These are phyloP conservation scores for Lithophane ornitopus DNA, from an alignment of 2,888 invertebrate species.

Conservation along the genomic window DNA sequence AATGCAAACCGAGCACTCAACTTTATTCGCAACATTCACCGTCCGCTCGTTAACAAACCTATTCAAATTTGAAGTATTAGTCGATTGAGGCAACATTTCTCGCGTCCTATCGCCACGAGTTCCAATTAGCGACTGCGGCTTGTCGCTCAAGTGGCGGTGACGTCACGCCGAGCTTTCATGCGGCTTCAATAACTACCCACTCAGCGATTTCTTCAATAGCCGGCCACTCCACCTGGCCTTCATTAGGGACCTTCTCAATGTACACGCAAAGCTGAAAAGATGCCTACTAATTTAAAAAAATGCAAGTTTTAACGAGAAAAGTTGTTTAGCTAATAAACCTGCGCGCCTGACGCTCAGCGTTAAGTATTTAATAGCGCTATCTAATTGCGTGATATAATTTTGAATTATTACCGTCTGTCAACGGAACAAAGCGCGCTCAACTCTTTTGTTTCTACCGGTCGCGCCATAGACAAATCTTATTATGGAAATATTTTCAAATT, in stretches of 20 bases:
- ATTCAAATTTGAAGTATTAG: slow-evolving; percentile 89
- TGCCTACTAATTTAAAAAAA: slow-evolving; percentile 84
- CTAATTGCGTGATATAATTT: slow-evolving; percentile 85
- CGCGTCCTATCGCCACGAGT: slow-evolving; percentile 88
- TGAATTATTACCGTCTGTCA: slow-evolving; percentile 86
- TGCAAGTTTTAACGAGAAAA: slow-evolving; percentile 86
- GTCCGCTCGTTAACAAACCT: slow-evolving; percentile 89
- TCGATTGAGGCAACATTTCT: slow-evolving; percentile 89
- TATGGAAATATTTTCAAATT: slow-evolving; percentile 91
- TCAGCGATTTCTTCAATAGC: slow-evolving; percentile 88
- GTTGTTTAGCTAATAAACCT: slow-evolving; percentile 86
- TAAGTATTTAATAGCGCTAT: slow-evolving; percentile 72
- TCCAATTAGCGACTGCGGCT: slow-evolving; percentile 90
- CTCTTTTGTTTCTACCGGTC: slow-evolving; percentile 87
- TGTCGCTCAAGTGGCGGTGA: slow-evolving; percentile 88
- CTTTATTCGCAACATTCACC: slow-evolving; percentile 85
- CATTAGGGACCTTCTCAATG: slow-evolving; percentile 87
- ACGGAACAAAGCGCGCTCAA: slow-evolving; percentile 82
- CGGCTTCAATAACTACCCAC: slow-evolving; percentile 90
- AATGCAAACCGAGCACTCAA: slow-evolving; percentile 78
- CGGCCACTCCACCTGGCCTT: slow-evolving; percentile 89
- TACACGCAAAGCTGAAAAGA: slow-evolving; percentile 84
- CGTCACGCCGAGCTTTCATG: slow-evolving; percentile 89
- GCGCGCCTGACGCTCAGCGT: slow-evolving; percentile 45
- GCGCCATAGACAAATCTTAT: slow-evolving; percentile 90